Evolutionary conservation across 35 echinoderm and acorn worm species (phyloP).

Genomic region (Heliocidaris tuberculata): DNA sequence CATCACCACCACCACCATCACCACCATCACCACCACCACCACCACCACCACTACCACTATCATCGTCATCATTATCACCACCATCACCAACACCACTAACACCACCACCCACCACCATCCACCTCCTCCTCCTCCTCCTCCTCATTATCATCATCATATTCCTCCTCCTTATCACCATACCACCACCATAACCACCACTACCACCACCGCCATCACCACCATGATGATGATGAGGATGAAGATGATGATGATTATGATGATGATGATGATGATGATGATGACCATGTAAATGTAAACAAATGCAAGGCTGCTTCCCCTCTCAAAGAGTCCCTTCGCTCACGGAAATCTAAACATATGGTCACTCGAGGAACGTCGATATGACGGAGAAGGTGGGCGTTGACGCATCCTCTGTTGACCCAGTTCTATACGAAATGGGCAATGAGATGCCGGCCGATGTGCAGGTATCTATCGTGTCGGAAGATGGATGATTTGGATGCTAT

Average conservation of each 20-base stretch:
- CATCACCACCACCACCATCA: no score
- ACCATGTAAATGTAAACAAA: background rate
- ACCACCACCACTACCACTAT: background rate
- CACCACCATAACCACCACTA: background rate
- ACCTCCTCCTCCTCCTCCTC: no score
- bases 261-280: background rate
- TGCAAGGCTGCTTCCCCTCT: no score
- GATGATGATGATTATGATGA: background rate
- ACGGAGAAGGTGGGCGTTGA: no score
- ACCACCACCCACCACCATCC: background rate
- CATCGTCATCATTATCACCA: constrained; percentile 31
- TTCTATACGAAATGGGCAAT: no score
- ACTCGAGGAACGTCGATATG: no score
- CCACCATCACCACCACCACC: background rate
- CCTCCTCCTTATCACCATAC: background rate
- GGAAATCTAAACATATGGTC: no score
- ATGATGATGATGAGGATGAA: background rate
- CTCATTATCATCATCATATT: background rate
- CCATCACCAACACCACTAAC: background rate
- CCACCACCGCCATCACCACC: background rate
- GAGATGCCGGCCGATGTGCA: no score
- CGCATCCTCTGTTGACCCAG: no score
- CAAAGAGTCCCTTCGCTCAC: no score
- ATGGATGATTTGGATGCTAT: no score
- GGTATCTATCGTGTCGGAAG: no score